Evolutionary conservation across 2,113 vertebrate species (phyloP).

Genomic region (Python bivittatus): DNA sequence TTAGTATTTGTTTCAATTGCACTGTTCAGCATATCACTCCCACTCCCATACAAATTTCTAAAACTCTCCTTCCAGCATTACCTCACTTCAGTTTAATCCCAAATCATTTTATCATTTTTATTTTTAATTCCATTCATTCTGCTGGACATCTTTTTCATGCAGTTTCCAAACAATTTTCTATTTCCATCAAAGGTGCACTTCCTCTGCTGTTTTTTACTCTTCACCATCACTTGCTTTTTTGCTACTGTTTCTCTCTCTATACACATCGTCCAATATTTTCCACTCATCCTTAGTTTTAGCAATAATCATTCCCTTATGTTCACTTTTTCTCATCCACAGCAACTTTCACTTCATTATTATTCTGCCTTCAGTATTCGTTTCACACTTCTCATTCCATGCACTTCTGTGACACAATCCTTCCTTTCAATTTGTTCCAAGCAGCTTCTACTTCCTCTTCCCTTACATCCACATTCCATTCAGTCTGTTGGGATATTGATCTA

Average conservation of each 20-base stretch:
- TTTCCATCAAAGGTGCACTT: neutral
- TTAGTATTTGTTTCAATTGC: neutral
- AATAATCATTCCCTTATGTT: neutral
- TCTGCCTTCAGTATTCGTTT: neutral
- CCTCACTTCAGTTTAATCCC: too few species aligned
- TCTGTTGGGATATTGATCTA: neutral
- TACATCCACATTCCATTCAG: neutral
- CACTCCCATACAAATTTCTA: neutral
- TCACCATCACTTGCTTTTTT: neutral
- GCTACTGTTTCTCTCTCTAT: neutral
- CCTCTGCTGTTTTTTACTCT: neutral
- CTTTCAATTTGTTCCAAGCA: neutral
- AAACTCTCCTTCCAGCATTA: neutral
- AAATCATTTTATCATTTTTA: neutral
- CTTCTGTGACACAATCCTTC: neutral
- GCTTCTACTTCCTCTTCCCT: neutral
- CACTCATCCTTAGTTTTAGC: neutral
- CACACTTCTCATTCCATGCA: neutral
- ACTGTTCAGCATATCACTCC: neutral
- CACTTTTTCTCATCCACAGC: neutral
- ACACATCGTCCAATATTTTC: neutral
- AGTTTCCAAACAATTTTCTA: neutral
- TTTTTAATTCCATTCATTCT: neutral
- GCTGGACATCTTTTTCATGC: neutral
- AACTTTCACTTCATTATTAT: neutral